A percentile compares a stretch with the other conserved stretches of the same genome.
phyloP scores from a whole-genome alignment of 2,113 vertebrate species.

The Sander vitreus region DNA sequence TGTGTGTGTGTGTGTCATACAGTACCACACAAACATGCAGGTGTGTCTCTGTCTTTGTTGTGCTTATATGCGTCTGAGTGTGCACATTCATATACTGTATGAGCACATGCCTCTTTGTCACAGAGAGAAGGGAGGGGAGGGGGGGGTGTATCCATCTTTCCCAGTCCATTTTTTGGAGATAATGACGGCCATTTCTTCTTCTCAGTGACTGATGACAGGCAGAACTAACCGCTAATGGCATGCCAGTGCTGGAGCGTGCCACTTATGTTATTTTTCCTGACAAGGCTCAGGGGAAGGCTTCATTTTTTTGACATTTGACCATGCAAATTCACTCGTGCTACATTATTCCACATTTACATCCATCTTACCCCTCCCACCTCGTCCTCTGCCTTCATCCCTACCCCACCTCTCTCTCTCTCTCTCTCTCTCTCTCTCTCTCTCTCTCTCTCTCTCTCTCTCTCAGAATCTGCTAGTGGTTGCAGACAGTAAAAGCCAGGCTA shows the following conservation, averaged over 20 bases:
- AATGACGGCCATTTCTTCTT: constrained; percentile 94
- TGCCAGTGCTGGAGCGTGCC: constrained; percentile 92
- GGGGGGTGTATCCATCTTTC: constrained; percentile 78
- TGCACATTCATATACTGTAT: constrained; percentile 58
- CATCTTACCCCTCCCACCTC: constrained; percentile 80
- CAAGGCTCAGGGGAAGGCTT: constrained; percentile 97
- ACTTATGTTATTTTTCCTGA: constrained; percentile 97
- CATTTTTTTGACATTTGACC: constrained; percentile 99
- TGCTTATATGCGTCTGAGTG: constrained; percentile 39
- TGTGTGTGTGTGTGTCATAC: constrained; percentile 10
- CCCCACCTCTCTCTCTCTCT: constrained; percentile 44
- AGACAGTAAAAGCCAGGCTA: constrained; percentile 88
- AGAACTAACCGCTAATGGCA: constrained; percentile 96
- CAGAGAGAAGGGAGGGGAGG: constrained; percentile 74
- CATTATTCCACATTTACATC: constrained; percentile 99
- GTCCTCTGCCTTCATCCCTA: constrained; percentile 59
- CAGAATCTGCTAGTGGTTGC: constrained; percentile 85
- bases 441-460: constrained; percentile 31
- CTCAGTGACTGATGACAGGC: constrained; percentile 94
- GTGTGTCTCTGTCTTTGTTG: constrained; percentile 53
- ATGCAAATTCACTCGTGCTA: constrained; percentile 99
- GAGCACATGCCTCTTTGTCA: constrained; percentile 78
- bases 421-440: constrained; percentile 35
- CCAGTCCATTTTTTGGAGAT: constrained; percentile 85
- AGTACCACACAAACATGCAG: constrained; percentile 30